Evolutionary conservation across 2,797 vertebrate species (phyloP).

Genomic region (Anguilla anguilla): DNA sequence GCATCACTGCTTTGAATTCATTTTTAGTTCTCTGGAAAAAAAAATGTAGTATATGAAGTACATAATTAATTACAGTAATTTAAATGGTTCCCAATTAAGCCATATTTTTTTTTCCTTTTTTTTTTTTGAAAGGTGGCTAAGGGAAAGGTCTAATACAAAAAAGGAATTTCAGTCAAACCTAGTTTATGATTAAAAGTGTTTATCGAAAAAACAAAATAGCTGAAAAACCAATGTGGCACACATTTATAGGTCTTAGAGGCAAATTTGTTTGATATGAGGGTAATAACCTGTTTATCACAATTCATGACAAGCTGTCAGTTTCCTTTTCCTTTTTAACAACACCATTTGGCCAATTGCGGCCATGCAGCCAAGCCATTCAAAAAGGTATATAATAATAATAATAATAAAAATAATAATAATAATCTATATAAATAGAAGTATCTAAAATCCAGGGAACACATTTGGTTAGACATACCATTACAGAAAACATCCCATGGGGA

Average conservation of each 20-base stretch:
- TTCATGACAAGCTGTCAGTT: no score
- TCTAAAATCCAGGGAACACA: not conserved
- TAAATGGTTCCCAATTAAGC: not conserved
- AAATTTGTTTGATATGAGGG: no score
- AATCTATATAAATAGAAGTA: not conserved
- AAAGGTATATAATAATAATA: not conserved
- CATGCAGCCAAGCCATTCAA: no score
- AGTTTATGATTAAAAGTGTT: no score
- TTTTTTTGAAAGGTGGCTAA: not conserved
- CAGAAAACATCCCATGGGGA: not conserved
- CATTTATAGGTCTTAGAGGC: no score
- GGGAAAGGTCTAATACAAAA: not conserved
- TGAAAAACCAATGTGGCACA: no score
- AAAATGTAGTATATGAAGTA: not conserved
- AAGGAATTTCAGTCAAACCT: not conserved
- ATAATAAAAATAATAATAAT: not conserved
- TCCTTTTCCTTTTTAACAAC: no score
- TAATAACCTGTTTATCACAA: no score
- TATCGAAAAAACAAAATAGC: no score
- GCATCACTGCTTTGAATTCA: not conserved
- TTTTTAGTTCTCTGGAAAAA: not conserved
- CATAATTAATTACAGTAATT: not conserved
- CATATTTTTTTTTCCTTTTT: not conserved
- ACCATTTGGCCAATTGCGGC: no score
- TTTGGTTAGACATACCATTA: not conserved